Base-by-base conservation (phyloP, 2,888 invertebrate species). In the Archips xylosteana region DNA sequence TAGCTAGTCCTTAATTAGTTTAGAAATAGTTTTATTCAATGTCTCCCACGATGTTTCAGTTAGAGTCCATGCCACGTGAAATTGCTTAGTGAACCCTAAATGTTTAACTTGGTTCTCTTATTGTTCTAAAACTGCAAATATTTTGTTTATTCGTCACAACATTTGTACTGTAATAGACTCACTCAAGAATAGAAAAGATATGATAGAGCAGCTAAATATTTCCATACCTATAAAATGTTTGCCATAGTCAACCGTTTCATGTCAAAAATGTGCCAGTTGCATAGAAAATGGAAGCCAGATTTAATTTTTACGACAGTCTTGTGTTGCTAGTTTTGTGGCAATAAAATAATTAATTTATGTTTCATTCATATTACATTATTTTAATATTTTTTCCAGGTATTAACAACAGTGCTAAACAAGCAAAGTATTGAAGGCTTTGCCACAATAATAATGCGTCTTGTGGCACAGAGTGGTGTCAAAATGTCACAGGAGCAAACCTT, bases 361-460 rank as follows among this genome's bases (percentile, higher is more conserved):
- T 49, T n/a, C 3, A 15, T 2, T 2, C 0, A 2, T 13, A n/a
- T n/a, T 47, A 13, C 4, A 23, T 15, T 54, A n/a, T 54, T 23
- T 54, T 3, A 32, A 57, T 32, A 10, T 12, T 10, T 32, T 75
- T 77, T 85, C 71, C 78, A 96, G 96, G 92, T 95, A 76, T 83
- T 95, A 62, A 95, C 92, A 5, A 94, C 85, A 79, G 92, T 87
- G 36, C 78, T 84, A 68, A 88, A 87, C 81, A 95, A 87, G 85
- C 90, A 87, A 85, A 95, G 86, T 85, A 75, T 94, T 79, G 85
- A 89, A 88, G 85, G 96, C 79, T 85, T 95, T 88, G 94, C 94
- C n/a, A 95, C 92, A 10, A 95, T 96, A 71, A 85, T 96, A 13
- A 85, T 94, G 47, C 84, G 85, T 60, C 80, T 96, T 75, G 92